Conservation (phyloP, 2,888 invertebrate species). For the Mellilla xanthometata region DNA sequence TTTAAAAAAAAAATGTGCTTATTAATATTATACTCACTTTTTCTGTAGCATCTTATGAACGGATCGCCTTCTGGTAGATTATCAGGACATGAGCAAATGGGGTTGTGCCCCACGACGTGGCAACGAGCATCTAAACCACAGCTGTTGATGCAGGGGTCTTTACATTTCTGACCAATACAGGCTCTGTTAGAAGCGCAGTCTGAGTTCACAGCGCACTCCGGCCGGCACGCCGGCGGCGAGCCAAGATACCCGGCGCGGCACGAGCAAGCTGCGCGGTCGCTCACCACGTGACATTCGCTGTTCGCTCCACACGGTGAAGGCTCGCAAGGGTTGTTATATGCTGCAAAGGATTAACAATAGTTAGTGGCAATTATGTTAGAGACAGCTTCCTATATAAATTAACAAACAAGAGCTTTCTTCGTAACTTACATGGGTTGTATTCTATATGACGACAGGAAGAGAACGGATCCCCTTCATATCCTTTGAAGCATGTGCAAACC, state of each 20-base stretch:
- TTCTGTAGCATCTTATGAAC: constrained; percentile 85
- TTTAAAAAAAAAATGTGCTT: too few species aligned
- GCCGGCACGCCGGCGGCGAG: constrained; percentile 88
- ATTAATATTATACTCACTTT: constrained; percentile 58
- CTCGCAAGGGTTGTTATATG: constrained; percentile 84
- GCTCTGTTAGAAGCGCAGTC: constrained; percentile 89
- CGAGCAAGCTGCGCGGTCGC: constrained; percentile 88
- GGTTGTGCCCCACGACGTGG: constrained; percentile 90
- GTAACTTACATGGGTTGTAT: constrained; percentile 79
- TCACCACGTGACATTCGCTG: constrained; percentile 87
- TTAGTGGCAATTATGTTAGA: not conserved
- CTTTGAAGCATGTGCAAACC: constrained; percentile 89
- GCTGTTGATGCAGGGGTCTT: constrained; percentile 89
- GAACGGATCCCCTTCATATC: constrained; percentile 92
- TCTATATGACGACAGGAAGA: constrained; percentile 85
- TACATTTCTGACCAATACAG: constrained; percentile 89
- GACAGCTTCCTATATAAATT: too few species aligned
- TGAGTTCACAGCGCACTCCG: constrained; percentile 89
- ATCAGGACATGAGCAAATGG: constrained; percentile 88
- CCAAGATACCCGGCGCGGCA: constrained; percentile 87
- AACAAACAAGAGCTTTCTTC: too few species aligned
- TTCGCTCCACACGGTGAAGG: constrained; percentile 91
- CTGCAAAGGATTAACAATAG: constrained; percentile 18
- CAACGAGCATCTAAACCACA: constrained; percentile 91
- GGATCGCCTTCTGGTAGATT: constrained; percentile 88